phyloP scores from a whole-genome alignment of 2,888 invertebrate species.

The Ennomos quercinarius region DNA sequence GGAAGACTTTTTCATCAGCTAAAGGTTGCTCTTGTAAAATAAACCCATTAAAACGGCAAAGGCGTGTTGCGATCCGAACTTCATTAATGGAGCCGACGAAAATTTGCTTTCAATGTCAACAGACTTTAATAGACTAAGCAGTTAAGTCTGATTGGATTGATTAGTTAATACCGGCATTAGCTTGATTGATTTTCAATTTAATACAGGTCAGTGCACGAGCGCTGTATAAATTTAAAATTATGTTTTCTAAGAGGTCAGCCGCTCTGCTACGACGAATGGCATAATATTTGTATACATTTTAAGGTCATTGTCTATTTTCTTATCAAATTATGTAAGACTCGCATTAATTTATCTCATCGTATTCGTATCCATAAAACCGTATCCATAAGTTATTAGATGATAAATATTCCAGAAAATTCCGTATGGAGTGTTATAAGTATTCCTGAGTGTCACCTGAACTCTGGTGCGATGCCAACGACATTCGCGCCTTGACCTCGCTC shows the following conservation, averaged over 20 bases:
- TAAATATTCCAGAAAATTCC: constrained; percentile 17
- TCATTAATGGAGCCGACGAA: constrained; percentile 15
- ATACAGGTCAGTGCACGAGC: constrained; percentile 16
- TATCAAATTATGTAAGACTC: too few relatives aligned
- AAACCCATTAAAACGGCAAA: neutral
- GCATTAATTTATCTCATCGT: too few relatives aligned
- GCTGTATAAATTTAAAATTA: neutral
- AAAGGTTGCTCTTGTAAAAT: too few relatives aligned
- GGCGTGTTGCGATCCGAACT: constrained; percentile 7
- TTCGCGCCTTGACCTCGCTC: constrained; percentile 74
- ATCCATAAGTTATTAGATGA: too few relatives aligned
- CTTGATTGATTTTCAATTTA: constrained; percentile 23
- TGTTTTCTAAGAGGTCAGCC: too few relatives aligned
- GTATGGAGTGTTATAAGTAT: constrained; percentile 16
- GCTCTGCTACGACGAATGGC: too few relatives aligned
- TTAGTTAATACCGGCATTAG: constrained; percentile 15
- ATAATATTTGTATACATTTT: too few relatives aligned
- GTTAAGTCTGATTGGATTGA: constrained; percentile 25
- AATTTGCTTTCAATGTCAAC: constrained; percentile 23
- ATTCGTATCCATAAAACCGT: too few relatives aligned
- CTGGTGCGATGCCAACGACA: constrained; percentile 77
- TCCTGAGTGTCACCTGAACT: constrained; percentile 40
- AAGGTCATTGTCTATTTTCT: too few relatives aligned
- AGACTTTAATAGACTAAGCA: constrained; percentile 22
- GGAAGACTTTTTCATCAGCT: too few relatives aligned